phyloP scores from a whole-genome alignment of 2,113 vertebrate genomes.

The Eurystomus gularis region DNA sequence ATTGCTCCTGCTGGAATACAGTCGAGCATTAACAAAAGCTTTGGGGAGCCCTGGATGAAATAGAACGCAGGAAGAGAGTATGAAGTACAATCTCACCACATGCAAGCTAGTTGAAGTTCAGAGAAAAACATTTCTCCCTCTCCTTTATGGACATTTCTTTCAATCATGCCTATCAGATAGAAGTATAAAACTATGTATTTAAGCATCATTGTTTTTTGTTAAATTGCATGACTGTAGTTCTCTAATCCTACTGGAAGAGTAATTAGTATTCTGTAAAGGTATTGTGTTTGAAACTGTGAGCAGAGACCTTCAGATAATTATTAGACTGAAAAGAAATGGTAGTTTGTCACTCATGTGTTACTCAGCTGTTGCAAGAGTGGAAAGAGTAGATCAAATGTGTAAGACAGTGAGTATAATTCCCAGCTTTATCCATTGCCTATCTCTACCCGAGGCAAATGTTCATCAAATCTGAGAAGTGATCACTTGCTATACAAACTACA shows the following conservation, averaged over 20 bases:
- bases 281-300: background rate
- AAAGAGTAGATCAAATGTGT: background rate
- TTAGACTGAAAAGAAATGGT: background rate
- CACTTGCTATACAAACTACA: background rate
- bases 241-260: background rate
- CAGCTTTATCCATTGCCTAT: background rate
- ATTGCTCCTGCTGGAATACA: background rate
- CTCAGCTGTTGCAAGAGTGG: background rate
- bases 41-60: background rate
- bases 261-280: background rate
- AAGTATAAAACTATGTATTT: background rate
- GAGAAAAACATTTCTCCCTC: background rate
- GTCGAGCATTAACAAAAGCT: background rate
- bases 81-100: background rate
- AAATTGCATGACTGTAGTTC: background rate
- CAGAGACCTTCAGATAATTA: background rate
- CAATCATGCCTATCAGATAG: background rate
- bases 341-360: background rate
- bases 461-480: background rate
- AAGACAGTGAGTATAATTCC: background rate
- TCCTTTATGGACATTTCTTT: background rate
- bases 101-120: background rate
- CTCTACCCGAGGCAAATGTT: background rate
- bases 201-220: background rate
- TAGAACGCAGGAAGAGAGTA: accelerated